Base-by-base conservation (phyloP, 2,888 invertebrate species). In the Zygaena filipendulae region DNA sequence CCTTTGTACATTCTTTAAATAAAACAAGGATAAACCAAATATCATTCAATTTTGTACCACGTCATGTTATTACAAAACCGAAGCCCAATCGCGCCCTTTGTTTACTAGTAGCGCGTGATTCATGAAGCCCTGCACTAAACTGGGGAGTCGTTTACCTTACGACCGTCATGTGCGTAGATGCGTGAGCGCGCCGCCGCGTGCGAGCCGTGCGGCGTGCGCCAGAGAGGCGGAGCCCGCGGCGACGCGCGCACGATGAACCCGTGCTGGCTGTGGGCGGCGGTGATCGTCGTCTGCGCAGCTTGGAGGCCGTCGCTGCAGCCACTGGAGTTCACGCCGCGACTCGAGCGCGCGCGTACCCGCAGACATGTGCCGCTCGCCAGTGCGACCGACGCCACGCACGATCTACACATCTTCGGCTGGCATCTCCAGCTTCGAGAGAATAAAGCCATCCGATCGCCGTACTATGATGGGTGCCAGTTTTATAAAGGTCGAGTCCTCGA, bases 91-190 rank as follows among this genome's bases (percentile, higher is more conserved):
- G n/a, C 62, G 61, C 72, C 70, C 74, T 75, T 75, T 79, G 74
- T 77, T 77, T 75, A 75, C 74, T 62, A 68, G 68, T 75, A 74
- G 75, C 77, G 75, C 72, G 72, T 67, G 67, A 47, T 58, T 59
- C 56, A 48, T 51, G 55, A 42, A 38, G 58, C 62, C 60, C 64
- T 74, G 75, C 75, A 74, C 63, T 59, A 59, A 59, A 59, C 54
- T 57, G 59, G 62, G 68, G 74, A 75, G 77, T 77, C 75, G 77
- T 70, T 72, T 71, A 75, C 75, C 74, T 72, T 72, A 68, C 68
- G 63, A 16, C 5, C 66, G 71, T 64, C 68, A 69, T 72, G 74
- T 69, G 74, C 70, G 74, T 63, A 59, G 52, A 62, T 66, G 72
- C 69, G 70, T 68, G 54, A 63, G 70, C 68, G 69, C 61, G 62